Evolutionary conservation across 2,113 vertebrate genomes (phyloP).

Genomic region (Labeo rohita): DNA sequence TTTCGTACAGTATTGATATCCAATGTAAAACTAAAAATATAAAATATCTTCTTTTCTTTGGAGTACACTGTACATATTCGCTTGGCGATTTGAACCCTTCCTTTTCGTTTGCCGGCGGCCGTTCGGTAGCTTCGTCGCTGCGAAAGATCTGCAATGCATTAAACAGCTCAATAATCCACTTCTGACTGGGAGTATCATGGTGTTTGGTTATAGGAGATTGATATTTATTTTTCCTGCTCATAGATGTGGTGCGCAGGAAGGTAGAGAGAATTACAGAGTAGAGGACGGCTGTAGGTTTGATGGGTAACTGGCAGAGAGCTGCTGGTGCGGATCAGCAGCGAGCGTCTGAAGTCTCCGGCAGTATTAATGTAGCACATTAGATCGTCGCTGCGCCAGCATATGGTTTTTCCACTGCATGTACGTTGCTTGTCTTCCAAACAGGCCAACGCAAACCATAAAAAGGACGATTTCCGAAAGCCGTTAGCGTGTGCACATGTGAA

Average conservation of each 20-base stretch:
- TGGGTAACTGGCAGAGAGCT: constrained; percentile 54
- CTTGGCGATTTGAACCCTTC: neutral
- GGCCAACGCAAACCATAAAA: constrained; percentile 10
- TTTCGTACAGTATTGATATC: neutral
- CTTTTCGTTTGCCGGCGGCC: neutral
- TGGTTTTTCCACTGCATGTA: constrained; percentile 39
- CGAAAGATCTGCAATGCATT: constrained; percentile 47
- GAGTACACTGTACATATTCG: neutral
- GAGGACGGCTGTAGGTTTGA: constrained; percentile 28
- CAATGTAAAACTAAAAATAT: constrained; percentile 24
- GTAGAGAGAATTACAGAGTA: constrained; percentile 58
- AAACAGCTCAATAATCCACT: constrained; percentile 48
- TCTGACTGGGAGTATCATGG: constrained; percentile 53
- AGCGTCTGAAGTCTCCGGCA: constrained; percentile 24
- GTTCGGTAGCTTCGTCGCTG: neutral
- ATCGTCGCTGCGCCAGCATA: constrained; percentile 12
- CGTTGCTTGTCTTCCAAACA: neutral
- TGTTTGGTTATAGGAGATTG: constrained; percentile 49
- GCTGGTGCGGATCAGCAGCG: constrained; percentile 40
- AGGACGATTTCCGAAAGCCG: constrained; percentile 21
- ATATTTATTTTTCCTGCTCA: constrained; percentile 58
- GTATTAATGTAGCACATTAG: constrained; percentile 33
- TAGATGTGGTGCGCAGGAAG: constrained; percentile 65
- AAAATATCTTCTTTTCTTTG: neutral
- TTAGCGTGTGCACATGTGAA: neutral